Percentiles rank a stretch among this genome's conserved stretches.
Conservation (phyloP, 2,888 invertebrate genomes). For the Microctonus brassicae region DNA sequence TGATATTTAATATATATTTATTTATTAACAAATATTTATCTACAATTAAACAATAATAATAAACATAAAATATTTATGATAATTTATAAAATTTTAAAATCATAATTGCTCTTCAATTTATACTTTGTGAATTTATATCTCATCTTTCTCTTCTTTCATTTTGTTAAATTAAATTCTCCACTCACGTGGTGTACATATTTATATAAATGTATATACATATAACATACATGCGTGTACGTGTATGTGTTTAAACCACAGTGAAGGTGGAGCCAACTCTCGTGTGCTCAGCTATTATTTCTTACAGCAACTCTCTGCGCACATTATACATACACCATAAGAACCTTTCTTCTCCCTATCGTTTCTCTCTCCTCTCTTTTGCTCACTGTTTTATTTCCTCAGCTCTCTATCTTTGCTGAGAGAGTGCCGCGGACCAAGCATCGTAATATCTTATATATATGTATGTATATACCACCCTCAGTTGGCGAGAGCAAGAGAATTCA, state of each 20-base stretch:
- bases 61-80: too few species aligned
- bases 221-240: background rate
- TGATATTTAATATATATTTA: background rate
- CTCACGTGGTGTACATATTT: too few species aligned
- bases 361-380: background rate
- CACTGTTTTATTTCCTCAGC: background rate
- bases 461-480: constrained; percentile 2
- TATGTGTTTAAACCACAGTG: background rate
- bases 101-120: too few species aligned
- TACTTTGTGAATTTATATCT: too few species aligned
- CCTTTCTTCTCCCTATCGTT: background rate
- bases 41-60: too few species aligned
- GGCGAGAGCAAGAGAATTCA: constrained; percentile 37
- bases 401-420: constrained; percentile 6
- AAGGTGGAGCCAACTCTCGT: constrained; percentile 4
- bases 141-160: too few species aligned
- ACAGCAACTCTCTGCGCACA: background rate
- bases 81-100: too few species aligned
- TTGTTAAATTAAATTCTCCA: background rate
- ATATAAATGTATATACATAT: too few species aligned
- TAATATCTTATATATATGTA: constrained; percentile 13
- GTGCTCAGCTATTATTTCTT: constrained; percentile 12
- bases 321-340: background rate
- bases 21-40: too few species aligned
- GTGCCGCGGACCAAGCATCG: background rate